Evolutionary conservation across 2,113 vertebrate genomes (phyloP), one percentile per base, ranked within the genome.

Genomic region (Bubo scandiacus): DNA sequence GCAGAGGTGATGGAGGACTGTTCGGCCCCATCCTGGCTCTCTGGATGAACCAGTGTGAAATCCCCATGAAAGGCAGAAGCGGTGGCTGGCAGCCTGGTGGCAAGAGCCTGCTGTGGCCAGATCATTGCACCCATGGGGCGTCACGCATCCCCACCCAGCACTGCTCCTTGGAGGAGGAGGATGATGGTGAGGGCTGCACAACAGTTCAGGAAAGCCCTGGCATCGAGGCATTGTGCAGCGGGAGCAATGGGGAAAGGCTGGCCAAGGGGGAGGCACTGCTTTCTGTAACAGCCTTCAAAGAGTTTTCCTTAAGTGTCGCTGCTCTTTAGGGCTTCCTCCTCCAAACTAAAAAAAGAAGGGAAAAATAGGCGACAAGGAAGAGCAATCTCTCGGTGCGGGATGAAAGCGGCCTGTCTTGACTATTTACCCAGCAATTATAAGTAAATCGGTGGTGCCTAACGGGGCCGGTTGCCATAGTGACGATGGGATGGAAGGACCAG

Each of bases 401-500:
- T 97, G 97, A 95, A 95, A 97, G 96, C 12, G 95, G 89, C 95
- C 92, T 94, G 94, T 95, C 96, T 95, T 96, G 97, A 97, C 97
- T 96, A 97, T 98, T 98, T 98, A 98, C 97, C 97, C 95, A 94
- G 97, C 98, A 98, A 99, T 98, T 98, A 98, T 98, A 98, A 98
- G 98, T 98, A 98, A 98, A 98, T 98, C 97, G 97, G 98, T 98
- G 96, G 98, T 98, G 98, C 98, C 98, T 98, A 98, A 98, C 98
- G 98, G 98, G 98, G 98, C 98, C 98, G 98, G 99, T 99, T 99
- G 98, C 99, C 99, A 99, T 99, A 99, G 99, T 98, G 99, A 99
- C 99, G 97, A 98, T 98, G 98, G 98, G 98, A 98, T 98, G 98
- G 97, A 98, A 99, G 98, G 98, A 98, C 98, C 98, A 98, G 99